phyloP scores from a whole-genome alignment of 2,888 invertebrate genomes.

The Subacronicta megacephala region DNA sequence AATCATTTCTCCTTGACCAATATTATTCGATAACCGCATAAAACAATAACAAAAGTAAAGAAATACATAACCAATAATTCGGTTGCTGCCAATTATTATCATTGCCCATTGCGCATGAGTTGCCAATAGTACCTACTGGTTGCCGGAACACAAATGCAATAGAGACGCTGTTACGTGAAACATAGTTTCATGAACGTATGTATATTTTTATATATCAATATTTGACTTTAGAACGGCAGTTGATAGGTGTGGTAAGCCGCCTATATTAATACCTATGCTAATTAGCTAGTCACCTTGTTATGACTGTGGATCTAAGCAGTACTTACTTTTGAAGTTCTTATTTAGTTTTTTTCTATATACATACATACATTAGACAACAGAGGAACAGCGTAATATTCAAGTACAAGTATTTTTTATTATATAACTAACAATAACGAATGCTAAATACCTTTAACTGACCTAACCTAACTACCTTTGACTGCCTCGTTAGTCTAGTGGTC shows the following conservation, averaged over 20 bases:
- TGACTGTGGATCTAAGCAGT: slow-evolving; percentile 1
- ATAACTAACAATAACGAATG: no score
- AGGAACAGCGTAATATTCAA: no score
- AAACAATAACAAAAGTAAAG: slow-evolving; percentile 12
- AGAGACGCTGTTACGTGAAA: slow-evolving; percentile 32
- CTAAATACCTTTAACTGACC: no score
- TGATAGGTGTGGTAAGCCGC: slow-evolving; percentile 3
- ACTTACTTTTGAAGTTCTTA: background rate
- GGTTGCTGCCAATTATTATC: slow-evolving; percentile 37
- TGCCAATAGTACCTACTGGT: slow-evolving; percentile 41
- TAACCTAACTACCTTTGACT: no score
- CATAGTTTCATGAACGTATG: slow-evolving; percentile 14
- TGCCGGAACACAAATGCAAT: slow-evolving; percentile 46
- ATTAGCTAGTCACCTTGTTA: slow-evolving; percentile 5
- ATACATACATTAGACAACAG: no score
- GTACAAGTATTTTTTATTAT: no score
- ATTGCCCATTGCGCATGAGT: slow-evolving; percentile 51
- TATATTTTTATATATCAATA: background rate
- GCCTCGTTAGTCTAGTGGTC: no score
- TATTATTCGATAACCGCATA: background rate
- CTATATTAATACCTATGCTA: background rate
- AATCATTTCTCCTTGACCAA: background rate
- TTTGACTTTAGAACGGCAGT: slow-evolving; percentile 20
- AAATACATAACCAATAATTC: slow-evolving; percentile 26
- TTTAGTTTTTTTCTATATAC: no score